Evolutionary conservation across 2,797 vertebrate species (phyloP), one percentile per base, ranked within the genome.

Genomic region (Busarellus nigricollis): DNA sequence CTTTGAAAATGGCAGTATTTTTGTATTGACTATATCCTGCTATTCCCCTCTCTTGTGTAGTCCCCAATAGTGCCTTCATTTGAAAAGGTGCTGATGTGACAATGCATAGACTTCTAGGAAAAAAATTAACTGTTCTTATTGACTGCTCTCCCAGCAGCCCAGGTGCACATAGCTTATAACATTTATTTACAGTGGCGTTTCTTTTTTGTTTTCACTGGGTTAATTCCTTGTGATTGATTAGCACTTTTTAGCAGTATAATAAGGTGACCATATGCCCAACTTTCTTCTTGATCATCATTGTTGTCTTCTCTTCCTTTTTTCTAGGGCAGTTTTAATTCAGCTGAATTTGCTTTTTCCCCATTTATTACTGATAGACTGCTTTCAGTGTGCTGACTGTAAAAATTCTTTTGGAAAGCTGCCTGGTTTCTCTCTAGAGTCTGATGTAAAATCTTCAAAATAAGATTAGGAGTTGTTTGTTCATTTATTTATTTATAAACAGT

Each of bases 361-460:
- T 63, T 97, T 97, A 93, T 97, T 97, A 96, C 92, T 97, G 93
- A 98, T 91, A 89, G 93, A 92, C 76, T 95, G 80, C 38, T 95
- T 97, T 96, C 90, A 95, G 93, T 96, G 76, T 97, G 97, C 97
- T 97, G 97, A 97, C 69, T 81, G 80, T 89, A 97, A 98, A 98
- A 87, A 92, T 97, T 96, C 40, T 92, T 96, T 96, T 98, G 97
- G 97, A 97, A 95, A 57, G 35, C 57, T 97, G 98, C 97, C 98
- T 95, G 67, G 71, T 93, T 96, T 96, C 65, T 94, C 98, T 97
- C 93, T 67, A 87, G 94, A 98, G 91, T 90, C 86, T 95, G 96
- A 96, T 87, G 78, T 77, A 86, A 97, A 96, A 92, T 96, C 96
- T 98, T 98, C 97, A 97, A 98, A 98, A 95, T 71, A 94, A 97